Conservation (phyloP, 2,888 invertebrate genomes). For the Augochlorella aurata region DNA sequence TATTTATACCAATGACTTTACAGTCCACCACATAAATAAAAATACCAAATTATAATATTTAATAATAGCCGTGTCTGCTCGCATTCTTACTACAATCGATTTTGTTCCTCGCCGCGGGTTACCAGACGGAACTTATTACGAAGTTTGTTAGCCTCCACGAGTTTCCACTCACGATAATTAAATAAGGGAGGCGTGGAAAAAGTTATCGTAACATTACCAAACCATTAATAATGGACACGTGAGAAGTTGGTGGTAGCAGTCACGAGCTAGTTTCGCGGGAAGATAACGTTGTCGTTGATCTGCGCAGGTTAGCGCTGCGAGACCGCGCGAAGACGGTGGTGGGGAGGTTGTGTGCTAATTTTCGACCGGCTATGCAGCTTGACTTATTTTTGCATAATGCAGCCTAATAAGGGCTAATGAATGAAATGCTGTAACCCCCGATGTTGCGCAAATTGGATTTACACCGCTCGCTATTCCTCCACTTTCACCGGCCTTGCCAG, state of each 20-base stretch:
- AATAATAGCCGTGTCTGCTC: neutral
- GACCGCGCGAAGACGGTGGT: neutral
- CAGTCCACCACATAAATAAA: too few relatives aligned
- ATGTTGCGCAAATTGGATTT: slow-evolving; percentile 76
- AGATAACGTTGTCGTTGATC: slow-evolving; percentile 43
- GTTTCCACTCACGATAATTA: neutral
- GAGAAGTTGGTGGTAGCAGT: neutral
- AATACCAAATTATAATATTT: too few relatives aligned
- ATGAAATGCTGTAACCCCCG: slow-evolving; percentile 71
- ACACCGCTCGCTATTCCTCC: slow-evolving; percentile 71
- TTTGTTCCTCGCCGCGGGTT: neutral
- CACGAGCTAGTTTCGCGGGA: slow-evolving; percentile 37
- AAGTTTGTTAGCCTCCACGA: neutral
- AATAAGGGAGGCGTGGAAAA: neutral
- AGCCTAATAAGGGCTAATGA: slow-evolving; percentile 77
- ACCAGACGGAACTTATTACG: neutral
- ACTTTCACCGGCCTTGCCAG: slow-evolving; percentile 55
- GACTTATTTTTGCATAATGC: slow-evolving; percentile 78
- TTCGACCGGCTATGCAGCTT: slow-evolving; percentile 68
- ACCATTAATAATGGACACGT: neutral
- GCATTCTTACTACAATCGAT: neutral
- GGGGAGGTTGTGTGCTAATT: slow-evolving; percentile 61
- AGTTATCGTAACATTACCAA: neutral
- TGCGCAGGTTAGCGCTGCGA: slow-evolving; percentile 5
- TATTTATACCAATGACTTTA: too few relatives aligned